Conservation (phyloP, 2,888 invertebrate species). For the Tanypteryx hageni region DNA sequence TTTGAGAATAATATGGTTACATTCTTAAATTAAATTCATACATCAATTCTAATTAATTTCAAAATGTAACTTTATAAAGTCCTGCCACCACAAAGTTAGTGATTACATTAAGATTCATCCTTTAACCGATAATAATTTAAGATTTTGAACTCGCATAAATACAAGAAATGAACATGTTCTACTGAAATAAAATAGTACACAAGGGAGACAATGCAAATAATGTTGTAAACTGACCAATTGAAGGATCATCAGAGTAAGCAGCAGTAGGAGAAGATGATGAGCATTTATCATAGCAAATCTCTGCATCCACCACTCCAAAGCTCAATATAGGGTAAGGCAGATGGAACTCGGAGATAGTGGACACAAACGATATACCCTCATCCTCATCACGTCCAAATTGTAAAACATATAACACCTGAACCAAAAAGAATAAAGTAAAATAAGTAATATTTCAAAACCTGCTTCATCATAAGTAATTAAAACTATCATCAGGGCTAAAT, state of each 20-base stretch:
- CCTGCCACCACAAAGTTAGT: too few relatives aligned
- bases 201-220: not conserved
- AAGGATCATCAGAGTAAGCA: conserved; percentile 75
- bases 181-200: not conserved
- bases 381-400: conserved; percentile 81
- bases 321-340: conserved; percentile 92
- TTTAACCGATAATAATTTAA: not conserved
- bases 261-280: conserved; percentile 76
- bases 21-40: too few relatives aligned
- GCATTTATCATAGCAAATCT: conserved; percentile 75
- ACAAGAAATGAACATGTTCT: not conserved
- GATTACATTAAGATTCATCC: too few relatives aligned
- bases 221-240: not conserved
- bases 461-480: too few relatives aligned
- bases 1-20: too few relatives aligned
- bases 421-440: conserved; percentile 48
- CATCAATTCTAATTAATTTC: too few relatives aligned
- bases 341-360: conserved; percentile 89
- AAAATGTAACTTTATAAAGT: too few relatives aligned
- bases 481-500: too few relatives aligned
- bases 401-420: conserved; percentile 86
- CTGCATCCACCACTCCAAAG: conserved; percentile 91
- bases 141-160: not conserved
- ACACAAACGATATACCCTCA: conserved; percentile 80
- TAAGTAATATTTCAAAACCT: not conserved